Conservation (phyloP, 2,888 invertebrate genomes). For the Palloptera scutellata region DNA sequence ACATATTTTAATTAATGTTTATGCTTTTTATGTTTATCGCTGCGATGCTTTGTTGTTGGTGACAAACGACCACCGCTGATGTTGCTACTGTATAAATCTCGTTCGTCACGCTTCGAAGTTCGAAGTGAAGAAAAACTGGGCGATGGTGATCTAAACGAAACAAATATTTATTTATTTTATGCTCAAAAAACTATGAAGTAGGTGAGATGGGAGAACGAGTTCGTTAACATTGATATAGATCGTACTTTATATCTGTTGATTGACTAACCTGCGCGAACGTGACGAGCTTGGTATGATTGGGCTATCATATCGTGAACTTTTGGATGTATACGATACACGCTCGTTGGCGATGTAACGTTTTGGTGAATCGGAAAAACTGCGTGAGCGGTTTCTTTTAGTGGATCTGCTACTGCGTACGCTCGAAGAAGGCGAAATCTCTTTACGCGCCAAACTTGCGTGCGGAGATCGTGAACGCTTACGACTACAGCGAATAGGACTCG, state of each 20-base stretch:
- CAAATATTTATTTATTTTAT: not conserved
- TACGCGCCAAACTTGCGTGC: conserved; percentile 41
- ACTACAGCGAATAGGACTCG: conserved; percentile 58
- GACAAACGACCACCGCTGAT: conserved; percentile 54
- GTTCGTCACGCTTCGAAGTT: conserved; percentile 44
- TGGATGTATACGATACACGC: conserved; percentile 40
- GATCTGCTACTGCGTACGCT: conserved; percentile 44
- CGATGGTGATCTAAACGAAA: conserved; percentile 38
- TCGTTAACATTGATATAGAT: too few species aligned
- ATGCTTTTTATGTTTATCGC: conserved; percentile 63
- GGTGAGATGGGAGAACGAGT: too few species aligned
- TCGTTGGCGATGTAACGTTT: conserved; percentile 51
- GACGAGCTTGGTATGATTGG: conserved; percentile 43
- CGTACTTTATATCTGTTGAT: too few species aligned
- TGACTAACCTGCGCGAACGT: conserved; percentile 43
- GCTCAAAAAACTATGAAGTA: not conserved
- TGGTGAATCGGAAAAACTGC: conserved; percentile 55
- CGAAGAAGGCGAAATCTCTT: conserved; percentile 41
- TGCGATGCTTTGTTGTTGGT: conserved; percentile 49
- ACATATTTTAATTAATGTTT: not conserved
- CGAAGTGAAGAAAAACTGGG: conserved; percentile 28
- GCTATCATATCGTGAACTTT: conserved; percentile 53
- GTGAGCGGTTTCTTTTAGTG: conserved; percentile 52
- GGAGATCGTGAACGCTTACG: conserved; percentile 58
- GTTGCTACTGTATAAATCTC: conserved; percentile 58